Evolutionary conservation across 2,888 invertebrate species (phyloP), one percentile per base, ranked within the genome.

Genomic region (Margaritifera margaritifera): DNA sequence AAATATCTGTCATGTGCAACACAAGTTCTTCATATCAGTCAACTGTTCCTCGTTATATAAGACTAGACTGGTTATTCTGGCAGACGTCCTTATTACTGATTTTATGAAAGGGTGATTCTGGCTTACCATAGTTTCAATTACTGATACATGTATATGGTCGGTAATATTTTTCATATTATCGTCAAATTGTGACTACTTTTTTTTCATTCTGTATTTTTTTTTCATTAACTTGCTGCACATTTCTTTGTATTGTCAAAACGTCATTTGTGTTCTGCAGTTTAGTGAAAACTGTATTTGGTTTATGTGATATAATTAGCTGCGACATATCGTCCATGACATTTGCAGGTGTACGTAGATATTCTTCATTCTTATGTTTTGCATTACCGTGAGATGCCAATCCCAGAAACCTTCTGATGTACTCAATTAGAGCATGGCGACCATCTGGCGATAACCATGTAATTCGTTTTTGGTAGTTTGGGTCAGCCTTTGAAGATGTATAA

Each of bases 371-470:
- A 6, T n/a, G 20, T n/a, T 64, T 64, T 20, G 63, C 58, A 51
- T 68, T 65, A 4, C 66, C 70, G 42, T 74, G 68, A 19, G 70
- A 62, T 31, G 51, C 68, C 20, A 70, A 52, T 20, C 70, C 72
- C 1, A 72, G 69, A 58, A 62, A 74, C 18, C 51, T 57, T 0
- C 76, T 74, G 11, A 68, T 42, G 52, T 72, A 72, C 50, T 72
- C 69, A 6, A 67, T 69, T 24, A 75, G 4, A 11, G 70, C 71
- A 20, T 57, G 42, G 3, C 15, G 19, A 61, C 67, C 8, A 31
- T 31, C 31, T 31, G 31, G 8, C 8, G 8, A 31, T 31, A 31
- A 31, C 8, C 31, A 31, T 31, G 31, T 31, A 6, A 27, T 27
- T 6, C 27, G 6, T 27, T 27, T 8, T 31, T 31, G 6, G 31